These are phyloP conservation scores for Gari tellinella DNA, from an alignment of 2,888 invertebrate species.

Conservation along the genomic window DNA sequence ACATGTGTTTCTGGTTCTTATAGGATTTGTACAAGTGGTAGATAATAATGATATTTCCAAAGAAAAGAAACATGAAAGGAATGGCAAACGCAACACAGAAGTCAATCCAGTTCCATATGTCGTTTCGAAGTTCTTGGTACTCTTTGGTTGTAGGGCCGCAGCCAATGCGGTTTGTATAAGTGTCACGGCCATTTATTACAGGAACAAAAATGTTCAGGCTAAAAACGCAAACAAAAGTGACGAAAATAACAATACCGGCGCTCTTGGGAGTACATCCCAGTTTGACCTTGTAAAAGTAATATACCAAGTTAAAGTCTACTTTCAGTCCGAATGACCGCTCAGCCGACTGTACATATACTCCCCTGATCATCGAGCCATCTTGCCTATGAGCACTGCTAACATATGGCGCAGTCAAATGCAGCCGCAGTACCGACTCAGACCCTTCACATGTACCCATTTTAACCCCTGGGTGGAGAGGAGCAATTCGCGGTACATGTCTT, in stretches of 20 bases:
- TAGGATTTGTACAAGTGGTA: constrained; percentile 21
- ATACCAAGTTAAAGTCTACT: no score
- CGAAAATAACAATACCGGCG: constrained; percentile 31
- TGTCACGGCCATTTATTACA: constrained; percentile 15
- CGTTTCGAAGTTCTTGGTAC: constrained; percentile 42
- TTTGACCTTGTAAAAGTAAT: no score
- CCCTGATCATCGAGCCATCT: no score
- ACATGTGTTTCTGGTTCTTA: constrained; percentile 21
- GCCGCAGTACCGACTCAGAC: no score
- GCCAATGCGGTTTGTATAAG: not conserved
- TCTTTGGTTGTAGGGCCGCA: constrained; percentile 35
- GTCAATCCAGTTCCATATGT: constrained; percentile 36
- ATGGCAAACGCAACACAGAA: constrained; percentile 26
- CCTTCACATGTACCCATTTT: no score
- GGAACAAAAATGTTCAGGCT: constrained; percentile 18
- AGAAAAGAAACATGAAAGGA: constrained; percentile 28
- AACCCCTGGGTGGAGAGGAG: no score
- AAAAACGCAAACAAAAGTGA: constrained; percentile 3
- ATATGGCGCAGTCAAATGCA: no score
- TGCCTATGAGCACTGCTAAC: no score
- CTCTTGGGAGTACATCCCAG: constrained; percentile 59
- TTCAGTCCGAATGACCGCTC: no score
- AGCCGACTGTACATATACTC: no score
- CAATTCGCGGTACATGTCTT: no score
- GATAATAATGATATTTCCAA: constrained; percentile 40